Conservation (phyloP, 2,113 vertebrate genomes). For the Siphamia tubifer region DNA sequence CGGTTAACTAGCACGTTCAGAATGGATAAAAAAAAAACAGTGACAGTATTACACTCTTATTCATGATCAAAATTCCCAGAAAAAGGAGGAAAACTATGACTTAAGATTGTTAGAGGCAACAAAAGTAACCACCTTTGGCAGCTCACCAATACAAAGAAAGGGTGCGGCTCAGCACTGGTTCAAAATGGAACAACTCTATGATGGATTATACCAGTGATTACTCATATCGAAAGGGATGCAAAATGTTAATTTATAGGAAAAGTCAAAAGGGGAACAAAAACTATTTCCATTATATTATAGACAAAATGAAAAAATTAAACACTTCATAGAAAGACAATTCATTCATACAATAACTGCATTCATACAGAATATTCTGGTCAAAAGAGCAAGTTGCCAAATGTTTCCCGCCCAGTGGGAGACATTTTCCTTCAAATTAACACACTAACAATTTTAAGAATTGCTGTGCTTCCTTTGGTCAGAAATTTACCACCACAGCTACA, state of each 20-base stretch:
- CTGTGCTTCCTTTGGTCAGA: background rate
- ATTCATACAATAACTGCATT: slow-evolving; percentile 19
- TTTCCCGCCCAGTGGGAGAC: slow-evolving; percentile 13
- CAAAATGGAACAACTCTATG: slow-evolving; percentile 32
- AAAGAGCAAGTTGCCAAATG: background rate
- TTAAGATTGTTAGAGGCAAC: no score
- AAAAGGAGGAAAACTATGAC: slow-evolving; percentile 34
- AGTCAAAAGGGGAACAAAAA: background rate
- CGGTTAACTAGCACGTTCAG: background rate
- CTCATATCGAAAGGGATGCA: slow-evolving; percentile 37
- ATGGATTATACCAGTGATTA: slow-evolving; percentile 56
- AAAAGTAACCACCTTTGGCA: slow-evolving; percentile 55
- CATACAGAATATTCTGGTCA: background rate
- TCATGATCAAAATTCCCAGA: slow-evolving; percentile 1
- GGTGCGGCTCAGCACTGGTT: slow-evolving; percentile 43
- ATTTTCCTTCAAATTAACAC: slow-evolving; percentile 16
- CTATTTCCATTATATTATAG: slow-evolving; percentile 21
- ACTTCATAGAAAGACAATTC: background rate
- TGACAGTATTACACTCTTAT: background rate
- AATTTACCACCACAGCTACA: background rate
- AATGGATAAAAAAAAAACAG: background rate
- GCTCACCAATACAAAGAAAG: slow-evolving; percentile 40
- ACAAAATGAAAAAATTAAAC: slow-evolving; percentile 17
- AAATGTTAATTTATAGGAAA: slow-evolving; percentile 35
- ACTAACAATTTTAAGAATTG: slow-evolving; percentile 7